A percentile compares a stretch with the other conserved stretches of the same genome.
Conservation (phyloP, 2,113 vertebrate genomes). For the Nicator chloris region DNA sequence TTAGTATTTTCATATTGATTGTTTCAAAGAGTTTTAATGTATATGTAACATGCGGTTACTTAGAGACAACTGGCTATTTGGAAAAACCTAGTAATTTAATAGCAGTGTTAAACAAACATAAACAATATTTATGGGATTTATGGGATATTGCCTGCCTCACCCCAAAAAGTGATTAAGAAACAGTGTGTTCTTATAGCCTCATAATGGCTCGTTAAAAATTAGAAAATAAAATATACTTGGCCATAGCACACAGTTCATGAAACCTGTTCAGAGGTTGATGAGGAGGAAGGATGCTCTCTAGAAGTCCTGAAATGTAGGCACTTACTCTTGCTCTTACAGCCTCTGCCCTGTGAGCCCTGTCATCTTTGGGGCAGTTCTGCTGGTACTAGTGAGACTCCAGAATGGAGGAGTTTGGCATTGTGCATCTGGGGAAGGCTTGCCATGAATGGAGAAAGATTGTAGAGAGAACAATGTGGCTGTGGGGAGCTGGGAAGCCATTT, state of each 20-base stretch:
- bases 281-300: neutral
- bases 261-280: neutral
- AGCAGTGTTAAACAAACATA: neutral
- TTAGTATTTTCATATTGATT: constrained; percentile 34
- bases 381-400: neutral
- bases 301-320: neutral
- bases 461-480: neutral
- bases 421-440: neutral
- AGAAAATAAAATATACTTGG: neutral
- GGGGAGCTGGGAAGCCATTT: neutral
- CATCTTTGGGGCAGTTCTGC: neutral
- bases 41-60: neutral
- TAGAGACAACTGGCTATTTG: neutral
- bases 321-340: neutral
- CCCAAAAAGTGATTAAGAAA: neutral
- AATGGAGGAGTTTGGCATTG: neutral
- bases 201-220: neutral
- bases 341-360: neutral
- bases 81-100: neutral
- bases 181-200: neutral
- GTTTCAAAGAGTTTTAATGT: neutral
- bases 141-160: fast-evolving
- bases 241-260: neutral
- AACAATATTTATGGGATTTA: neutral
- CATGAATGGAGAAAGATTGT: fast-evolving